Evolutionary conservation across 2,113 vertebrate genomes (phyloP), one percentile per base, ranked within the genome.

Genomic region (Uropsilus gracilis): DNA sequence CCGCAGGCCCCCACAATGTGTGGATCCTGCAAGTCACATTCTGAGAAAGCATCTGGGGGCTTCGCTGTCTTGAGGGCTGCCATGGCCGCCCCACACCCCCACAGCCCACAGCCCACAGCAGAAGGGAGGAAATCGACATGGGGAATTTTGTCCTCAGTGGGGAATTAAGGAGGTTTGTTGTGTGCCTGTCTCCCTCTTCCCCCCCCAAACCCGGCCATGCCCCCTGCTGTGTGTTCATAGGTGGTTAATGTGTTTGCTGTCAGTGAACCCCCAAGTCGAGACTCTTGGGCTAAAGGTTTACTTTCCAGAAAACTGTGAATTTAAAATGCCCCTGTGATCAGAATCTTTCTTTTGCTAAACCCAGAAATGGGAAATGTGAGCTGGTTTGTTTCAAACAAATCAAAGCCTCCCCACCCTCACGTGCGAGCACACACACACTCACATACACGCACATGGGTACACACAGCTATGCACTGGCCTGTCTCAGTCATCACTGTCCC

Each of bases 351-450:
- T 53, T 75, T 30, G 20, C 66, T 59, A 72, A 88, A 71, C 32
- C 5, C 44, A 50, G 50, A 86, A 37, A 59, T 24, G 59, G 48
- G 44, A 73, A 34, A 64, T n/a, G 20, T 55, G 72, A 90, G 24
- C n/a, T 28, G n/a, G 18, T 37, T 69, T 75, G 14, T 68, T 91
- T 68, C 48, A 73, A 61, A 53, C 34, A 24, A 26, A 46, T 82
- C 17, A 37, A 55, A 5, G 0, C 0, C 20, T 6, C 8, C 5
- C 2, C 32, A 9, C 2, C 10, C 3, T 12, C 13, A 66, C 16
- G n/a, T n/a, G n/a, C n/a, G n/a, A n/a, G n/a, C n/a, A 55, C 53
- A 22, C 53, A 55, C 53, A 11, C 50, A 53, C 50, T 3, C 11
- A 14, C 50, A 55, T 6, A 53, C 50, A 55, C 53, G 22, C 53